phyloP scores from a whole-genome alignment of 2,888 invertebrate genomes.

The Synergus umbraculus region DNA sequence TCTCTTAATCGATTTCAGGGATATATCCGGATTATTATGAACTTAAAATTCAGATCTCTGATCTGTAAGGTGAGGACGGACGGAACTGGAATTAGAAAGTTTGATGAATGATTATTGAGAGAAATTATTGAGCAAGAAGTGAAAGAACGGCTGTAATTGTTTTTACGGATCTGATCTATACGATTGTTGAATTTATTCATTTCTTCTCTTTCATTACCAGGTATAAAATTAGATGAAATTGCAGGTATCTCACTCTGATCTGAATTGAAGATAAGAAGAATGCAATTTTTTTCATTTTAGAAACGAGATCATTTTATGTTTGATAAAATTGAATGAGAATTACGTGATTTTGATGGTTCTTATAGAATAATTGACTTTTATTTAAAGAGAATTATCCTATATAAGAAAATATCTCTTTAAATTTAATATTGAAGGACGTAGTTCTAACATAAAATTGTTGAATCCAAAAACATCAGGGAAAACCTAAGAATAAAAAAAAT shows the following conservation, averaged over 20 bases:
- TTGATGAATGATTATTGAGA: constrained; percentile 28
- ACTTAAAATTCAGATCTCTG: constrained; percentile 20
- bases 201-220: neutral
- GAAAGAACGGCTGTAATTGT: neutral
- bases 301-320: neutral
- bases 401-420: too few species aligned
- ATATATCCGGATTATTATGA: neutral
- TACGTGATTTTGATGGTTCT: neutral
- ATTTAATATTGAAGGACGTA: neutral
- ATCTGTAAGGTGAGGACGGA: constrained; percentile 15
- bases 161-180: neutral
- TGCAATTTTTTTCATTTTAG: neutral
- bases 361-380: too few species aligned
- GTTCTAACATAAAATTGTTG: neutral
- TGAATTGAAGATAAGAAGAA: neutral
- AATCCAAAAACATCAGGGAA: neutral
- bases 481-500: neutral
- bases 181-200: constrained; percentile 16
- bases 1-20: constrained; percentile 14
- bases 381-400: neutral
- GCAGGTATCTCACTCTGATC: neutral
- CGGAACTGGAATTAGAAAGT: constrained; percentile 14
- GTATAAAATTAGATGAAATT: neutral
- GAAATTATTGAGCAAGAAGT: constrained; percentile 13
- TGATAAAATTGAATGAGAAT: neutral